Conservation (phyloP, 2,113 vertebrate species). For the Isurus oxyrinchus region DNA sequence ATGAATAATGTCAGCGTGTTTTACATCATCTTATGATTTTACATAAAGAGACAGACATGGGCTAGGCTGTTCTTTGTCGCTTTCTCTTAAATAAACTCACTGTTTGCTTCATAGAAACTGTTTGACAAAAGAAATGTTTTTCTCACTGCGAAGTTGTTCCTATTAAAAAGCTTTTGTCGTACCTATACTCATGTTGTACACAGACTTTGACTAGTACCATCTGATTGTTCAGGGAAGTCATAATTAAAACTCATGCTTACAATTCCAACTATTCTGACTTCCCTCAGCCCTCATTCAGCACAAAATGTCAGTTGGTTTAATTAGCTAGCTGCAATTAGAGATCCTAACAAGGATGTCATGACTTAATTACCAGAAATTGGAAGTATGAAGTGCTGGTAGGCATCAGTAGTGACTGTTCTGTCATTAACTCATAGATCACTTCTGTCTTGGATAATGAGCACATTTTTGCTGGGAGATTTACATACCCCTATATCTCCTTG, state of each 20-base stretch:
- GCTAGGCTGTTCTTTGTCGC: not conserved
- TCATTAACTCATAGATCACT: slow-evolving; percentile 35
- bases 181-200: not conserved
- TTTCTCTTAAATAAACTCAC: slow-evolving; percentile 4
- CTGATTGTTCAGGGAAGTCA: not conserved
- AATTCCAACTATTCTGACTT: not conserved
- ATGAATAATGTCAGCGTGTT: not conserved
- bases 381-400: slow-evolving; percentile 36
- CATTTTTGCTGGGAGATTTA: slow-evolving; percentile 32
- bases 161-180: not conserved
- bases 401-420: slow-evolving; percentile 37
- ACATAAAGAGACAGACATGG: not conserved
- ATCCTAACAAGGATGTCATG: slow-evolving; percentile 36
- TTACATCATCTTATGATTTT: not conserved
- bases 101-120: not conserved
- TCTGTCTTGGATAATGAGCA: slow-evolving; percentile 33
- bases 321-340: slow-evolving; percentile 36
- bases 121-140: not conserved
- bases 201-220: not conserved
- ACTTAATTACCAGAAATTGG: slow-evolving; percentile 36
- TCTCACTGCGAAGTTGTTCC: not conserved
- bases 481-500: slow-evolving; percentile 13
- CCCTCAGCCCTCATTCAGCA: slow-evolving; percentile 26
- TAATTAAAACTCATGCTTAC: slow-evolving; percentile 24
- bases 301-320: slow-evolving; percentile 36